phyloP scores from a whole-genome alignment of 1,140 invertebrate genomes.

The Scylla paramamosain region DNA sequence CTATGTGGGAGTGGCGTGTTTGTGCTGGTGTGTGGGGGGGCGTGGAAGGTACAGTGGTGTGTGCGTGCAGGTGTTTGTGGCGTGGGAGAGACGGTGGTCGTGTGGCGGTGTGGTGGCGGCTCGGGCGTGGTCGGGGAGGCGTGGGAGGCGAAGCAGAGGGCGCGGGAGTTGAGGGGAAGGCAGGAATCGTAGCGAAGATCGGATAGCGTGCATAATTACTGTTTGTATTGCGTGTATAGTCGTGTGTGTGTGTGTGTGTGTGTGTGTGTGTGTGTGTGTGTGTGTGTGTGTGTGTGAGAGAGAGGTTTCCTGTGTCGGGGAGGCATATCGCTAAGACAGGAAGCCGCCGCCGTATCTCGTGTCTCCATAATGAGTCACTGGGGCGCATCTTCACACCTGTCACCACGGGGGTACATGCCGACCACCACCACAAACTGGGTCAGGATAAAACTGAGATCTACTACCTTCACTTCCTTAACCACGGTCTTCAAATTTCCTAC shows the following conservation, averaged over 20 bases:
- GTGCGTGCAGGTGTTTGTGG: background rate
- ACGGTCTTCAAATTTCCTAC: too few relatives aligned
- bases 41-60: background rate
- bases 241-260: constrained; percentile 47
- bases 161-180: background rate
- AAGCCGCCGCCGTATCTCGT: background rate
- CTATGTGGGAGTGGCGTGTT: background rate
- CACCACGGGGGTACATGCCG: too few relatives aligned
- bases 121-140: background rate
- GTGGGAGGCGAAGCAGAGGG: background rate
- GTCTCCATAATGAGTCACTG: too few relatives aligned
- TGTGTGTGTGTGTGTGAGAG: constrained; percentile 29
- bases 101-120: background rate
- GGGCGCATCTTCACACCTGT: too few relatives aligned
- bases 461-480: too few relatives aligned
- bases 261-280: constrained; percentile 43
- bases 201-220: background rate
- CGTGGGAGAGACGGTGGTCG: background rate
- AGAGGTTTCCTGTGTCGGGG: background rate
- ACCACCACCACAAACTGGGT: too few relatives aligned
- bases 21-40: background rate
- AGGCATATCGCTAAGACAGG: background rate
- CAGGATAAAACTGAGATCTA: too few relatives aligned
- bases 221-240: background rate
- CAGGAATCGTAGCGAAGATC: background rate